phyloP scores from a whole-genome alignment of 2,888 invertebrate species.

The Griposia aprilina region DNA sequence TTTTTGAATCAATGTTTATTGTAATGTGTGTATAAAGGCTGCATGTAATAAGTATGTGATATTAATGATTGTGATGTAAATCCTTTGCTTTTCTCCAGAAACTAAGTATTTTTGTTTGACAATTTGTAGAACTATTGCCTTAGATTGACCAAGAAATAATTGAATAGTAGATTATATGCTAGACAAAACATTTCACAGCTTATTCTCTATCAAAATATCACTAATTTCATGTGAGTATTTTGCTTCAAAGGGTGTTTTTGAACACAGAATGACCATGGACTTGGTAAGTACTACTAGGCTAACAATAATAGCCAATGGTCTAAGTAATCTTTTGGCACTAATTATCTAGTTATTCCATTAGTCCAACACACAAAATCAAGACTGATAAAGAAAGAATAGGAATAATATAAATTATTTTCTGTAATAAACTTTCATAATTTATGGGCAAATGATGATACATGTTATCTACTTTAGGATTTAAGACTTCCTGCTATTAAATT shows the following conservation, averaged over 20 bases:
- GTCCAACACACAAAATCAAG: neutral
- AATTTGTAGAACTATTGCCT: neutral
- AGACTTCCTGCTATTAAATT: conserved; percentile 10
- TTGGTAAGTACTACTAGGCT: neutral
- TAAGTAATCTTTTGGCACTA: neutral
- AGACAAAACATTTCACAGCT: neutral
- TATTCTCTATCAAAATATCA: neutral
- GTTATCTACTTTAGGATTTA: neutral
- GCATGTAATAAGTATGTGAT: neutral
- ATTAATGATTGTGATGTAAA: conserved; percentile 8
- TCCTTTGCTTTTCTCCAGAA: neutral
- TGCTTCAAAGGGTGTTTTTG: neutral
- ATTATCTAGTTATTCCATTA: conserved; percentile 1
- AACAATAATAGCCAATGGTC: neutral
- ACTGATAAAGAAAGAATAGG: neutral
- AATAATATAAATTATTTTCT: neutral
- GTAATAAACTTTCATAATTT: neutral
- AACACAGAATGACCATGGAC: neutral
- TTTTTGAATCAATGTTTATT: conserved; percentile 13
- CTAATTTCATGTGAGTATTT: neutral
- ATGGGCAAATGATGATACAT: too few species aligned
- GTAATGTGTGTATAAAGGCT: neutral
- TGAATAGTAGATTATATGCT: neutral
- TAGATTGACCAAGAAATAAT: neutral
- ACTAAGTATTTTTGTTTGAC: neutral